A percentile compares a stretch with the other conserved stretches of the same genome.
Conservation (phyloP, 2,888 invertebrate genomes). For the Ecliptopera silaceata region DNA sequence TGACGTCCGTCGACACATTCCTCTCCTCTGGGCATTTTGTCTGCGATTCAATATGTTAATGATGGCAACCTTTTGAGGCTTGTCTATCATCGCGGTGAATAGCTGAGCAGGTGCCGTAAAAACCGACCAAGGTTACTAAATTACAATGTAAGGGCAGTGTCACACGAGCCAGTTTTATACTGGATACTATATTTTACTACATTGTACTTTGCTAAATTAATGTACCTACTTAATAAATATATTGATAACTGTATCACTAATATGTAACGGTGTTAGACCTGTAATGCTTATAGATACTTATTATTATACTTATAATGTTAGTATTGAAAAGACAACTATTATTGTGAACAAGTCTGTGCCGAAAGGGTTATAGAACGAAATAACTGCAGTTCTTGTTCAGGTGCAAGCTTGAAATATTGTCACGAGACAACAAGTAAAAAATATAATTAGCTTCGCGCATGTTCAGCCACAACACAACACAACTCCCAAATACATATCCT, state of each 20-base stretch:
- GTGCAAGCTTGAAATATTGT: not conserved
- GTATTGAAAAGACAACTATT: too few relatives aligned
- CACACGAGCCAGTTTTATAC: not conserved
- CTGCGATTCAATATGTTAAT: conserved; percentile 23
- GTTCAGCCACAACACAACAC: not conserved
- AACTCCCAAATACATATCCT: conserved; percentile 13
- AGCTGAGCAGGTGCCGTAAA: conserved; percentile 14
- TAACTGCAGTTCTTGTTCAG: not conserved
- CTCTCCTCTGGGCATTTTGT: conserved; percentile 30
- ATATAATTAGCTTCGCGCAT: conserved; percentile 14
- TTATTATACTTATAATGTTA: too few relatives aligned
- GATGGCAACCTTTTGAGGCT: conserved; percentile 22
- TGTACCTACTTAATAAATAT: too few relatives aligned
- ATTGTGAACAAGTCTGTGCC: too few relatives aligned
- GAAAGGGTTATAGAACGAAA: too few relatives aligned
- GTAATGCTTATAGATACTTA: too few relatives aligned
- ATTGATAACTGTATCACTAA: too few relatives aligned
- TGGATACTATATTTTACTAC: not conserved
- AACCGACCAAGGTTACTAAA: conserved; percentile 3
- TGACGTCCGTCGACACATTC: conserved; percentile 32
- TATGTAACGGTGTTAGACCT: too few relatives aligned
- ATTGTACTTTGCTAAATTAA: too few relatives aligned
- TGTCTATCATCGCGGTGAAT: conserved; percentile 17
- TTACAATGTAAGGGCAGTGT: not conserved
- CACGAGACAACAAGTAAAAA: conserved; percentile 12